These are phyloP conservation scores for Vicugna pacos DNA, from an alignment of 2,113 vertebrate genomes.

Conservation along the genomic window DNA sequence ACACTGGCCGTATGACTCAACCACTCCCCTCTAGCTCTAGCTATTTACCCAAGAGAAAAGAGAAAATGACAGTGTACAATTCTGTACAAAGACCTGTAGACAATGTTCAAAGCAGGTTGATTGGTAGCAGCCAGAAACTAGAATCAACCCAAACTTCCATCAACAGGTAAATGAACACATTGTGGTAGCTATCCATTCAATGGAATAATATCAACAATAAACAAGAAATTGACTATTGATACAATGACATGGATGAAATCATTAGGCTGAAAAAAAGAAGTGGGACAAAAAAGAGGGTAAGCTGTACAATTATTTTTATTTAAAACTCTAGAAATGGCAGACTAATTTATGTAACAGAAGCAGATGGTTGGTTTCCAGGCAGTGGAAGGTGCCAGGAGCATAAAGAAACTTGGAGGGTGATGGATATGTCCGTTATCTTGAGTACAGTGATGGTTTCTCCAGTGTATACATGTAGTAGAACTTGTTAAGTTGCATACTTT, in stretches of 20 bases:
- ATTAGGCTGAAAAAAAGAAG: too few species aligned
- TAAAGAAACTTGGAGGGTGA: neutral
- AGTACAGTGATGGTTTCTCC: neutral
- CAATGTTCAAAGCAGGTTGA: neutral
- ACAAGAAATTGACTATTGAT: too few species aligned
- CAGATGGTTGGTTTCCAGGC: neutral
- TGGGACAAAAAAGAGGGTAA: too few species aligned
- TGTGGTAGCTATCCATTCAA: neutral
- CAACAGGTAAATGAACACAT: neutral
- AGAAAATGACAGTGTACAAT: conserved; percentile 9
- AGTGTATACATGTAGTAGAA: neutral
- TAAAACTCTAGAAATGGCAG: neutral
- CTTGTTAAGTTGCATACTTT: neutral
- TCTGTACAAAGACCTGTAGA: neutral
- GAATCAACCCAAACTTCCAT: neutral
- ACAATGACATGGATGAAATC: too few species aligned
- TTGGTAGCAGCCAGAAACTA: neutral
- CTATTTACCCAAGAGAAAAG: neutral
- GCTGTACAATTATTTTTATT: neutral
- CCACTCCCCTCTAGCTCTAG: neutral
- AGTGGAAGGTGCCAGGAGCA: neutral
- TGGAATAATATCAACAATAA: too few species aligned
- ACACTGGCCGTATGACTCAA: neutral
- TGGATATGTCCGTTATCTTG: neutral
- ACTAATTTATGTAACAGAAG: neutral